Evolutionary conservation across 1,140 invertebrate species (phyloP), one percentile per base, ranked within the genome.

Genomic region (Meloidogyne hapla): DNA sequence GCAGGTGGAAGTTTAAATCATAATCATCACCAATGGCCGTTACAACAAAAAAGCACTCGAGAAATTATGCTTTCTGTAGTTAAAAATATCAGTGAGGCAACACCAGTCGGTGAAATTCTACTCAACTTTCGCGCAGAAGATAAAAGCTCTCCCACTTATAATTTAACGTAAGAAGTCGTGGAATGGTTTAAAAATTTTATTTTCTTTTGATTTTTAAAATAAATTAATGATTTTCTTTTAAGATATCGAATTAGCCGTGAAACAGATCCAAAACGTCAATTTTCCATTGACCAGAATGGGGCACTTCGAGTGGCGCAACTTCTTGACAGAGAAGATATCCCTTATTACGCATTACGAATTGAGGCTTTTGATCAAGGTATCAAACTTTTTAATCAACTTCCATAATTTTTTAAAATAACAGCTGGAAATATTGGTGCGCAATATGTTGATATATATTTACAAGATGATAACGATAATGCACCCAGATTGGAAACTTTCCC

Each of bases 271-370:
- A 87, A 86, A 72, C 77, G 85, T n/a, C 85, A 86, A 68, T 86
- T 86, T 77, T 82, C 81, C 10, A 86, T 86, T 40, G 84, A 87
- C 74, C 86, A 87, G 71, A 82, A 87, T 71, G 85, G 85, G n/a
- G 83, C 79, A 8, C 78, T 86, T 13, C 67, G 76, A 42, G 83
- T 86, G 4, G 84, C 84, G 12, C 76, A 86, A 15, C 25, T 40
- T 0, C 74, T 86, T 13, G 85, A 86, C 69, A 66, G 85, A 33
- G 85, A 86, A 70, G 86, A 86, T 65, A 87, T 86, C 26, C 67
- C 80, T 63, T 65, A 67, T 5, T 86, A 86, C 70, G 80, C 76
- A 13, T 73, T 86, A 12, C 77, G 80, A 61, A 87, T 86, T 63
- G 85, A 86, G 70, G 84, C 84, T 13, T 83, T 78, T 70, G 84